Percentiles rank a stretch among this genome's conserved stretches.
Conservation (phyloP, 1,140 invertebrate species). For the Drosophila lacteicornis region DNA sequence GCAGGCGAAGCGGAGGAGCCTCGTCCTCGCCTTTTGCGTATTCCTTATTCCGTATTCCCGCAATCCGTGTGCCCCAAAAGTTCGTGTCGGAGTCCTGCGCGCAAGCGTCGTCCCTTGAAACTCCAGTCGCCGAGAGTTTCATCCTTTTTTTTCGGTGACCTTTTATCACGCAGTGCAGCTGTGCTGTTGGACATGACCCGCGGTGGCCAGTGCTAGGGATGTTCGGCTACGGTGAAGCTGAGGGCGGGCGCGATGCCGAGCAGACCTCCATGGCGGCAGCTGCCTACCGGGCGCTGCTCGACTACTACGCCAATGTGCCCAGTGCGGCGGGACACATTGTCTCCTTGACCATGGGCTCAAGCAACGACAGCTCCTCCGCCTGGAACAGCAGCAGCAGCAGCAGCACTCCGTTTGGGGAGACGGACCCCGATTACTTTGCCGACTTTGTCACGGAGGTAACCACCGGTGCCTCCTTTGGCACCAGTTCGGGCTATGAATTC, state of each 20-base stretch:
- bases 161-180: background rate
- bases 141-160: conserved; percentile 5
- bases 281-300: conserved; percentile 59
- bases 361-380: conserved; percentile 30
- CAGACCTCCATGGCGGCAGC: conserved; percentile 27
- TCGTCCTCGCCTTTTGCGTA: conserved; percentile 21
- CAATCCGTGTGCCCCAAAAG: background rate
- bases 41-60: background rate
- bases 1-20: conserved; percentile 40
- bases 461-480: background rate
- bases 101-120: conserved; percentile 32
- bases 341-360: conserved; percentile 44
- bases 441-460: conserved; percentile 8
- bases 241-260: conserved; percentile 22
- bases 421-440: background rate
- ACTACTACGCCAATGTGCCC: conserved; percentile 62
- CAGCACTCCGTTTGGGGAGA: background rate
- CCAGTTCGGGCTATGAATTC: background rate
- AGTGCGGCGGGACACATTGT: conserved; percentile 64
- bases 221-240: conserved; percentile 18
- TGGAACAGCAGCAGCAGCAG: background rate
- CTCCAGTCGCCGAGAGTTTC: conserved; percentile 1
- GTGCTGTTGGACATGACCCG: conserved; percentile 7
- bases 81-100: conserved; percentile 9
- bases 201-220: conserved; percentile 23